Evolutionary conservation across 2,797 vertebrate species (phyloP).

Genomic region (Tadarida brasiliensis): DNA sequence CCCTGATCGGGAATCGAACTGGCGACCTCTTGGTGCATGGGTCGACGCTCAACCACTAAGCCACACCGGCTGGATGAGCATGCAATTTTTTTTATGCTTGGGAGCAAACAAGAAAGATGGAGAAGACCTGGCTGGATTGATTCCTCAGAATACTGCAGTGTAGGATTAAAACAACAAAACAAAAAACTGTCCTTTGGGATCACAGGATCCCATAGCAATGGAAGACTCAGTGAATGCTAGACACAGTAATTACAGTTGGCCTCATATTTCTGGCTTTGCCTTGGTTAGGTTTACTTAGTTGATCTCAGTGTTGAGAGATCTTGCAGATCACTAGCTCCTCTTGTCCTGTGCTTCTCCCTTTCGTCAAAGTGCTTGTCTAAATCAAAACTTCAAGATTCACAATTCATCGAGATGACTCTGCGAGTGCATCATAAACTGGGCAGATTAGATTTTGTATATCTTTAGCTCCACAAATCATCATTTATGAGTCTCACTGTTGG

Average conservation of each 20-base stretch:
- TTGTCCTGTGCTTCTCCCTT: neutral
- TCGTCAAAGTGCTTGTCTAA: conserved; percentile 41
- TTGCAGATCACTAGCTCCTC: neutral
- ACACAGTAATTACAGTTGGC: neutral
- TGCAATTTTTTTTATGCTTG: neutral
- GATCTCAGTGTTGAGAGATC: conserved; percentile 1
- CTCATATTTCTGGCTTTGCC: neutral
- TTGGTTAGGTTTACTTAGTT: conserved; percentile 34
- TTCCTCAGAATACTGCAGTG: neutral
- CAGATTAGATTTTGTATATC: conserved; percentile 70
- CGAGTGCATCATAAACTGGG: conserved; percentile 43
- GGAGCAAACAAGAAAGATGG: neutral
- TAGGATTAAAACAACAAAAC: neutral
- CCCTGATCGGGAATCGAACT: no score
- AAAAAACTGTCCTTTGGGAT: neutral
- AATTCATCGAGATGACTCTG: conserved; percentile 49
- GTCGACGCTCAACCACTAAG: no score
- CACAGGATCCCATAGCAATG: neutral
- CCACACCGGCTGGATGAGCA: neutral
- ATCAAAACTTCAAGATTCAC: conserved; percentile 54
- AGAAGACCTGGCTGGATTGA: neutral
- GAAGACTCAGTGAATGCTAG: neutral
- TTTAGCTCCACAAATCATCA: conserved; percentile 72
- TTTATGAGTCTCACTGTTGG: neutral
- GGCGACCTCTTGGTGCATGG: no score